Base-by-base conservation (phyloP, 2,888 invertebrate genomes). In the Plagodis dolabraria region DNA sequence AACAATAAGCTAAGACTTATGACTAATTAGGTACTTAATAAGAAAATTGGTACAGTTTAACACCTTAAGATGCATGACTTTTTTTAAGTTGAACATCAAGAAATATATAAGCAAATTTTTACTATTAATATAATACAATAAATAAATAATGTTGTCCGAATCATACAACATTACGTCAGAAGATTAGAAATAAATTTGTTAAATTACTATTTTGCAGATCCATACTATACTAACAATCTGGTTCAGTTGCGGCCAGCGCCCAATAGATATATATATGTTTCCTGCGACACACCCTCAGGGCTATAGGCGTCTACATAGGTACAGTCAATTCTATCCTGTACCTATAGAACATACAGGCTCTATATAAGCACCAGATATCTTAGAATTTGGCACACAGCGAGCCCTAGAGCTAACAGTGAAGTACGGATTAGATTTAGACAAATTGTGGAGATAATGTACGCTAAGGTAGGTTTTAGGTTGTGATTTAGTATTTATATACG, bases 361-460 rank as follows among this genome's bases (percentile, higher is more conserved):
- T 92, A 92, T 92, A 92, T 82, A 92, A 92, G 82, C 85, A 71
- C 79, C 76, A 70, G 86, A 77, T 88, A 87, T 86, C 85, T 80
- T 64, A 85, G 82, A 82, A 83, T 92, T 90, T 72, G 89, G 83
- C 84, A 92, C 92, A 91, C 79, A 82, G 79, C 86, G 76, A 84
- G 85, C 82, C 86, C 83, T 88, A 87, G 85, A 77, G 85, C 85
- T 79, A 75, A 83, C 74, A 76, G 80, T 83, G 79, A 80, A 80
- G 79, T 80, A 85, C 82, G 71, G 82, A 76, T 72, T 83, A 80
- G 78, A 81, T 66, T 79, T 76, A 80, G 76, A 76, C 60, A 82
- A 80, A 80, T 76, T 75, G 35, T 53, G 79, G 74, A 76, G 71
- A 89, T 85, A 85, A 92, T 92, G 92, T 88, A 88, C 72, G 82